Conservation (phyloP, 1,140 invertebrate genomes). For the Bombus waltoni region DNA sequence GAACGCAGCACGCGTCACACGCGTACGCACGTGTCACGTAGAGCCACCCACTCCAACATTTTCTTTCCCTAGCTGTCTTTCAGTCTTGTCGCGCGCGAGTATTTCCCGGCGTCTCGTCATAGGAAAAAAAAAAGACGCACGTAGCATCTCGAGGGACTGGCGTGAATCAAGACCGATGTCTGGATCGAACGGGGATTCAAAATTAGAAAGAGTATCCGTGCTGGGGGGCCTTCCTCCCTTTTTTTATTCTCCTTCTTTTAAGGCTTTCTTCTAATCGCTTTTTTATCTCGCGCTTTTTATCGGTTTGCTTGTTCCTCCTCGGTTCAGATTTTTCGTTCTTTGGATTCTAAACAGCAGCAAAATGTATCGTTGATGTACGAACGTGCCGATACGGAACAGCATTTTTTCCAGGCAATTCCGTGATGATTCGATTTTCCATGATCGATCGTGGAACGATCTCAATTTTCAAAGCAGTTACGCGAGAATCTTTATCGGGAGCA, state of each 20-base stretch:
- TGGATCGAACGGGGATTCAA: neutral
- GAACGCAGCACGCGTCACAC: constrained; percentile 21
- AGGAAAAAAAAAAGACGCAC: neutral
- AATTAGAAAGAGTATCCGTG: neutral
- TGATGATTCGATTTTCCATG: neutral
- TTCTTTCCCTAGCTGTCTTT: neutral
- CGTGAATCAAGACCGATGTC: neutral
- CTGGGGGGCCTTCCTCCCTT: neutral
- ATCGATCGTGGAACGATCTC: too few relatives aligned
- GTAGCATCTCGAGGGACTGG: neutral
- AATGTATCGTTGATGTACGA: neutral
- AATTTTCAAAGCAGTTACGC: too few relatives aligned
- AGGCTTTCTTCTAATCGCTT: neutral
- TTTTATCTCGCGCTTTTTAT: neutral
- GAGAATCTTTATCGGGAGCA: too few relatives aligned
- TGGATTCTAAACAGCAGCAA: neutral
- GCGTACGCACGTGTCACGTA: constrained; percentile 54
- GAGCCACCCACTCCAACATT: constrained; percentile 25
- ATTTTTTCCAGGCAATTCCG: neutral
- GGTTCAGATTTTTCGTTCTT: neutral
- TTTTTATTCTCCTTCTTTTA: neutral
- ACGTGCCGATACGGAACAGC: too few relatives aligned
- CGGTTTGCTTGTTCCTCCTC: neutral
- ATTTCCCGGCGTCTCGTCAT: neutral
- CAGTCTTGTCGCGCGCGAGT: neutral